Conservation (phyloP, 2,113 vertebrate species). For the Oncorhynchus mykiss region DNA sequence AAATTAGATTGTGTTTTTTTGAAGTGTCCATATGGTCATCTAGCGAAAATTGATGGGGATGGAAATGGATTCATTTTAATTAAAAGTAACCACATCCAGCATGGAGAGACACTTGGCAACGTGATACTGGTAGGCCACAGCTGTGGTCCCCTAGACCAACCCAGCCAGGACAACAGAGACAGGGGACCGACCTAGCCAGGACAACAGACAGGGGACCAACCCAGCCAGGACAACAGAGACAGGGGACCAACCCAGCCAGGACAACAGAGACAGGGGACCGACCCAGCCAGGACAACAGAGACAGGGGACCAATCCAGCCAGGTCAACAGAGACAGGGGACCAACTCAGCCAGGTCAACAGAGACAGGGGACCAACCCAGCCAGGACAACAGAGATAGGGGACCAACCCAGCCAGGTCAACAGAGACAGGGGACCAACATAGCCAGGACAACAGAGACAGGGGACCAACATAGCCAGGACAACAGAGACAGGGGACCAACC, state of each 20-base stretch:
- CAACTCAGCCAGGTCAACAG: no score
- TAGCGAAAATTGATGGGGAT: conserved; percentile 58
- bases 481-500: no score
- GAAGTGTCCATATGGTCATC: conserved; percentile 75
- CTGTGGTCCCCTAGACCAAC: conserved; percentile 55
- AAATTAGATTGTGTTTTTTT: conserved; percentile 73
- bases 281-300: no score
- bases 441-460: no score
- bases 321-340: no score
- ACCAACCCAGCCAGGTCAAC: no score
- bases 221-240: not conserved
- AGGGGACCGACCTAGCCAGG: conserved; percentile 15
- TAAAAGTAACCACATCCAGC: conserved; percentile 76
- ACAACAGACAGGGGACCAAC: conserved; percentile 13
- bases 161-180: not conserved
- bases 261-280: not conserved
- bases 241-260: conserved; percentile 17
- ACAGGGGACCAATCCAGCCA: no score
- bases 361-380: no score
- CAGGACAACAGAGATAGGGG: no score
- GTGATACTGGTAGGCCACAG: conserved; percentile 64
- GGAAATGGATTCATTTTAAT: conserved; percentile 79
- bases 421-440: no score
- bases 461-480: no score
- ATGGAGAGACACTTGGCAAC: conserved; percentile 63